Percentiles rank a stretch among this genome's conserved stretches.
These are phyloP conservation scores for Lochmaea crataegi DNA, from an alignment of 2,888 invertebrate species.

Conservation along the genomic window DNA sequence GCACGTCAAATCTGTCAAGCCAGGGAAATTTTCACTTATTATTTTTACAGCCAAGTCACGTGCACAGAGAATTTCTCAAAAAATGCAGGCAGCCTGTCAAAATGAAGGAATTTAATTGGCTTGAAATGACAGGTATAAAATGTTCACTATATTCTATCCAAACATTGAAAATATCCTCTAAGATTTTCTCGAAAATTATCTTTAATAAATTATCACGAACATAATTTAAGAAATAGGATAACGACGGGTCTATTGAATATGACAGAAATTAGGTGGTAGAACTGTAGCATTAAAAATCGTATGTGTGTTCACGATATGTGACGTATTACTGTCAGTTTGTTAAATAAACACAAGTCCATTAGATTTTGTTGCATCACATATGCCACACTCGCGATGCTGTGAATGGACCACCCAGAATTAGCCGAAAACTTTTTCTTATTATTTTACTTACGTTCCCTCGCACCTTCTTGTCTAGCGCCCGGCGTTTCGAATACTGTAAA, in stretches of 20 bases:
- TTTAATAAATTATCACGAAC: too few relatives aligned
- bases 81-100: too few relatives aligned
- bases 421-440: constrained; percentile 42
- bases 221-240: background rate
- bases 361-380: constrained; percentile 65
- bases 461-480: constrained; percentile 39
- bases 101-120: too few relatives aligned
- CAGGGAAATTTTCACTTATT: too few relatives aligned
- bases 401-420: constrained; percentile 59
- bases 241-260: constrained; percentile 12
- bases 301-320: constrained; percentile 55
- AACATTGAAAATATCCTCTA: too few relatives aligned
- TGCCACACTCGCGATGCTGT: constrained; percentile 52
- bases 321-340: constrained; percentile 64
- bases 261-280: constrained; percentile 35
- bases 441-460: constrained; percentile 1
- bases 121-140: too few relatives aligned
- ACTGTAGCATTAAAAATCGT: constrained; percentile 48
- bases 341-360: constrained; percentile 67
- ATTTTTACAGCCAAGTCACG: too few relatives aligned
- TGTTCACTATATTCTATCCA: too few relatives aligned
- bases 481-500: constrained; percentile 38
- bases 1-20: too few relatives aligned
- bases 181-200: too few relatives aligned
- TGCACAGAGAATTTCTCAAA: too few relatives aligned